phyloP scores from a whole-genome alignment of 2,113 vertebrate genomes.

The Phoxinus phoxinus region DNA sequence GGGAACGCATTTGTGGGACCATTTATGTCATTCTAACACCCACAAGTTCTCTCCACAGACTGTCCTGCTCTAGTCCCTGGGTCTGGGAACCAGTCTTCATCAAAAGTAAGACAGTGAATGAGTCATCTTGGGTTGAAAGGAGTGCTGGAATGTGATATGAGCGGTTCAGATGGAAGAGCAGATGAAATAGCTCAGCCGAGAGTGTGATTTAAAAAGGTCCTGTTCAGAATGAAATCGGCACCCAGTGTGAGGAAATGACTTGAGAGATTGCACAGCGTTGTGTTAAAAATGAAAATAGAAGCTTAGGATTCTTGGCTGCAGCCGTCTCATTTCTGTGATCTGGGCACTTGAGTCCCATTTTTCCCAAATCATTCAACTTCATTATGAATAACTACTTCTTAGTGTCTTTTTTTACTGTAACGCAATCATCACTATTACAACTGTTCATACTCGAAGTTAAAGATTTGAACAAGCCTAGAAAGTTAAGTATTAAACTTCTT shows the following conservation, averaged over 20 bases:
- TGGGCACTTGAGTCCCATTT: conserved; percentile 1
- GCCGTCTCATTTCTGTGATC: conserved; percentile 48
- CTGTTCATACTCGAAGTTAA: background rate
- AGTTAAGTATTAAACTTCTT: background rate
- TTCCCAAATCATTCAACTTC: conserved; percentile 18
- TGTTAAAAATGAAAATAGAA: conserved; percentile 45
- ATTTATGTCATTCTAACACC: conserved; percentile 42
- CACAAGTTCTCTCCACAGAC: conserved; percentile 28
- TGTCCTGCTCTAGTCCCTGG: background rate
- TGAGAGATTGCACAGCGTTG: conserved; percentile 51
- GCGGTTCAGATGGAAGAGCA: conserved; percentile 52
- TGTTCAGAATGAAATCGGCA: conserved; percentile 48
- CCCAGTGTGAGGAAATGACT: conserved; percentile 48
- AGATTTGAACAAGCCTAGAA: background rate
- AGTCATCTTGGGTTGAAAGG: conserved; percentile 40
- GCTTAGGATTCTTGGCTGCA: conserved; percentile 29
- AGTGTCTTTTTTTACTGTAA: background rate
- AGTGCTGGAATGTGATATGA: conserved; percentile 42
- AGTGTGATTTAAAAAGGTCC: conserved; percentile 49
- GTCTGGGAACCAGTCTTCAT: conserved; percentile 34
- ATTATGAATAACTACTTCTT: conserved; percentile 10
- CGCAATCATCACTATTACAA: background rate
- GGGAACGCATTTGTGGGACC: conserved; percentile 45
- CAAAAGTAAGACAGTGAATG: conserved; percentile 38
- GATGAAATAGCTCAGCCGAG: conserved; percentile 53